Evolutionary conservation across 2,888 invertebrate species (phyloP).

Genomic region (Diloba caeruleocephala): DNA sequence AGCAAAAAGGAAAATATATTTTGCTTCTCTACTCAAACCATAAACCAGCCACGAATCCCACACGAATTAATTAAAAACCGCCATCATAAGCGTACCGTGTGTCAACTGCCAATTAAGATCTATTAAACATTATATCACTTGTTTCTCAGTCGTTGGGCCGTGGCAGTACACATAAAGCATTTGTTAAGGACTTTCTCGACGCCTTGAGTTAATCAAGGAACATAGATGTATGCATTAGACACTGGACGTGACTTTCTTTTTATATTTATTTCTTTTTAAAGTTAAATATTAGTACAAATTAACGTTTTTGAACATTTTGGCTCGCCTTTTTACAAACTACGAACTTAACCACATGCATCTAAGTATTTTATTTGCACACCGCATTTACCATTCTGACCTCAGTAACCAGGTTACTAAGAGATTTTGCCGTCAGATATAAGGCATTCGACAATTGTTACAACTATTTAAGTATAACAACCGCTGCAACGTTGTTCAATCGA

Average conservation of each 20-base stretch:
- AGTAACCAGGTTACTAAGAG: no score
- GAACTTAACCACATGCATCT: no score
- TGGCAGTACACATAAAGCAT: slow-evolving; percentile 74
- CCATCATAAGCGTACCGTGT: slow-evolving; percentile 47
- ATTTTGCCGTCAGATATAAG: no score
- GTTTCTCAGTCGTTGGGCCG: slow-evolving; percentile 70
- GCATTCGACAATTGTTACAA: no score
- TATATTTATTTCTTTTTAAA: no score
- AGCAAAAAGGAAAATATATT: neutral
- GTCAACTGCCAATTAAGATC: slow-evolving; percentile 79
- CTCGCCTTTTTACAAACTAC: no score
- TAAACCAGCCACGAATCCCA: slow-evolving; percentile 49
- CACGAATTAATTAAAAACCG: slow-evolving; percentile 56
- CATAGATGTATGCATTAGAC: slow-evolving; percentile 1
- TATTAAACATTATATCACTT: slow-evolving; percentile 75
- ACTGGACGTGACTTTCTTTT: slow-evolving; percentile 22
- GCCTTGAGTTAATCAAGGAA: slow-evolving; percentile 65
- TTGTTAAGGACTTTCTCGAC: slow-evolving; percentile 77
- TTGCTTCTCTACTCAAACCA: slow-evolving; percentile 2
- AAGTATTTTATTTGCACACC: no score
- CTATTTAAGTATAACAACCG: no score
- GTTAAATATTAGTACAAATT: no score
- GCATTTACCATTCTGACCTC: no score
- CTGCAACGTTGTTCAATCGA: no score
- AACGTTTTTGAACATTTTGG: no score